These are phyloP conservation scores for Trissolcus brochymenae DNA, from an alignment of 2,888 invertebrate species.

Conservation along the genomic window DNA sequence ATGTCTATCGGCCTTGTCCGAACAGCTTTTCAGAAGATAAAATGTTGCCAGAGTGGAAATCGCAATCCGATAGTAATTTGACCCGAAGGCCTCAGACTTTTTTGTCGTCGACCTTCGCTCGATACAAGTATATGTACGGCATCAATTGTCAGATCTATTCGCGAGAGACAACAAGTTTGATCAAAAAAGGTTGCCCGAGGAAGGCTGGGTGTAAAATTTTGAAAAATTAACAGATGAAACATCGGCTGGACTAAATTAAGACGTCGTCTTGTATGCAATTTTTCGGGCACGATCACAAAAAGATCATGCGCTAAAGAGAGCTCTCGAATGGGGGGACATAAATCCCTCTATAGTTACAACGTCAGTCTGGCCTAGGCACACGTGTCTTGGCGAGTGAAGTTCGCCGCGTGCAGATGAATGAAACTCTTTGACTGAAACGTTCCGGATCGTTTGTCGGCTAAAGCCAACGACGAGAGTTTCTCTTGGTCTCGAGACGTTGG, in stretches of 20 bases:
- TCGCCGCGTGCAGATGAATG: conserved; percentile 64
- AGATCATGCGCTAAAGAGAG: conserved; percentile 60
- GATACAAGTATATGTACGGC: too few species aligned
- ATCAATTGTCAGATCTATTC: too few species aligned
- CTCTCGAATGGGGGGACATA: conserved; percentile 68
- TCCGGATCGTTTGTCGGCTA: conserved; percentile 59
- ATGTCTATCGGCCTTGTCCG: conserved; percentile 3
- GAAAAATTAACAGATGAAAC: conserved; percentile 26
- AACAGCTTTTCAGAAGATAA: conserved; percentile 20
- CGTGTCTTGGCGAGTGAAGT: conserved; percentile 70
- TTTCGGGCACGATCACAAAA: conserved; percentile 47
- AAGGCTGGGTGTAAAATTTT: background rate
- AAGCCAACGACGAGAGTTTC: conserved; percentile 39
- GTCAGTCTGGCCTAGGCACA: conserved; percentile 62
- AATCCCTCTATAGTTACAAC: conserved; percentile 67
- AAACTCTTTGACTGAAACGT: conserved; percentile 57
- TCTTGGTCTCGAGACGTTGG: conserved; percentile 27
- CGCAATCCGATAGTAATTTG: background rate
- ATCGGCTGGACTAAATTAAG: conserved; percentile 48
- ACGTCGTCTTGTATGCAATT: conserved; percentile 41
- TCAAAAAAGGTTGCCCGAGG: too few species aligned
- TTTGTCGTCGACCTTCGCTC: too few species aligned
- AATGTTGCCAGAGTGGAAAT: conserved; percentile 12
- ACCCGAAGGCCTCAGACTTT: background rate
- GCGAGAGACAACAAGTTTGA: too few species aligned